Evolutionary conservation across 1,140 invertebrate genomes (phyloP).

Genomic region (Coboldia fuscipes): DNA sequence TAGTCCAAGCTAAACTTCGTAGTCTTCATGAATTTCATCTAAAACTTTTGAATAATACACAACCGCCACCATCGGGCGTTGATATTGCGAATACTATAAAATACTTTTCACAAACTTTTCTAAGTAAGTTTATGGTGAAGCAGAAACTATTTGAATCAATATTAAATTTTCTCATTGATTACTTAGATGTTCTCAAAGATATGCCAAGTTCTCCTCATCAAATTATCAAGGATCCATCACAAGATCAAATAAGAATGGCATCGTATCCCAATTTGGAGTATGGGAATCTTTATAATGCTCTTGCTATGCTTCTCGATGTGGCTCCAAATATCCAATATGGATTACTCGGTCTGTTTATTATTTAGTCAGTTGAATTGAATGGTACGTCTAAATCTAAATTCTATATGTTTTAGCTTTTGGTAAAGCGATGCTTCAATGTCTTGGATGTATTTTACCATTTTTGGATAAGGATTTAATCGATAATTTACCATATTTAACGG

Average conservation of each 20-base stretch:
- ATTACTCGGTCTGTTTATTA: constrained; percentile 38
- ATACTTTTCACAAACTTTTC: constrained; percentile 90
- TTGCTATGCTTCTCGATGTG: constrained; percentile 62
- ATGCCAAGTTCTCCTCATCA: constrained; percentile 77
- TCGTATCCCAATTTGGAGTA: constrained; percentile 92
- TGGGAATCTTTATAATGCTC: constrained; percentile 71
- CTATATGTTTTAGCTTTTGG: constrained; percentile 56
- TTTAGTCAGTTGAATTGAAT: constrained; percentile 1
- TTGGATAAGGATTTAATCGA: constrained; percentile 91
- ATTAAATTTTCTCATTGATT: constrained; percentile 2
- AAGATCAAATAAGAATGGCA: constrained; percentile 64
- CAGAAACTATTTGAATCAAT: background rate
- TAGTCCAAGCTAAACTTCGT: constrained; percentile 93
- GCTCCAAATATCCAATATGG: constrained; percentile 66
- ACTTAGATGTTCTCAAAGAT: constrained; percentile 79
- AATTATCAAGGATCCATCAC: constrained; percentile 65
- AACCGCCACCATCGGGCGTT: constrained; percentile 77
- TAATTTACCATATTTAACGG: constrained; percentile 81
- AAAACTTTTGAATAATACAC: constrained; percentile 71
- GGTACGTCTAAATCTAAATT: constrained; percentile 5
- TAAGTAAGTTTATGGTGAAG: constrained; percentile 46
- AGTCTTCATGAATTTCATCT: constrained; percentile 91
- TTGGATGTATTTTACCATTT: constrained; percentile 86
- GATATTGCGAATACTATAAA: constrained; percentile 96
- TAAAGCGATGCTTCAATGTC: constrained; percentile 37